Evolutionary conservation across 2,888 invertebrate species (phyloP).

Genomic region (Parthenolecanium corni): DNA sequence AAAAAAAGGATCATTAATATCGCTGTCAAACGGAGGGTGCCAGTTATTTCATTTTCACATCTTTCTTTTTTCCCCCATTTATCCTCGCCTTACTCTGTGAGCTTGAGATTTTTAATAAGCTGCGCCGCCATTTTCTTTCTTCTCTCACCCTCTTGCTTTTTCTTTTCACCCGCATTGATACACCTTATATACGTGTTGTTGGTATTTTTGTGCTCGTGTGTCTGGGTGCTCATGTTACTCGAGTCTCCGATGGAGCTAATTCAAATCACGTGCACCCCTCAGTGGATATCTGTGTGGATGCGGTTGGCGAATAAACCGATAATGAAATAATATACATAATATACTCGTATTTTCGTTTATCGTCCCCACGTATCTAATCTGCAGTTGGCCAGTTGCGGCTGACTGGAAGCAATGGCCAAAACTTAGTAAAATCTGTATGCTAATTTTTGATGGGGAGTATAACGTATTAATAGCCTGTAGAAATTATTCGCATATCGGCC

Average conservation of each 20-base stretch:
- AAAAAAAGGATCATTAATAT: constrained; percentile 14
- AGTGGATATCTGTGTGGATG: not conserved
- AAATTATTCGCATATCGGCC: no score
- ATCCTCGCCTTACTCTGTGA: not conserved
- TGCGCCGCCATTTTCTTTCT: constrained; percentile 11
- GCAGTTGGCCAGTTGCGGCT: no score
- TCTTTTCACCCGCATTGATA: not conserved
- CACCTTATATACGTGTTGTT: not conserved
- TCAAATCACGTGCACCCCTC: not conserved
- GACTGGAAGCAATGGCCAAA: no score
- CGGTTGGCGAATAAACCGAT: not conserved
- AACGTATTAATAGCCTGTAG: no score
- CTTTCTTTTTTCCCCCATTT: not conserved
- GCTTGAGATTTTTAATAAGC: constrained; percentile 19
- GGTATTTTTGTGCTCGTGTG: not conserved
- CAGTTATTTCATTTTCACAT: constrained; percentile 8
- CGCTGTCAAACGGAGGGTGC: constrained; percentile 11
- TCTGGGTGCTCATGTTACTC: not conserved
- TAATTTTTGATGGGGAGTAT: no score
- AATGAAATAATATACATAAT: not conserved
- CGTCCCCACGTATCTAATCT: no score
- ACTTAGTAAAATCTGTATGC: no score
- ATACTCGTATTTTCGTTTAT: no score
- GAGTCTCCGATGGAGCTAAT: not conserved
- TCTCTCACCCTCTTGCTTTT: not conserved